Conservation (phyloP, 1,140 invertebrate genomes). For the Pseudobourletiella spinata region DNA sequence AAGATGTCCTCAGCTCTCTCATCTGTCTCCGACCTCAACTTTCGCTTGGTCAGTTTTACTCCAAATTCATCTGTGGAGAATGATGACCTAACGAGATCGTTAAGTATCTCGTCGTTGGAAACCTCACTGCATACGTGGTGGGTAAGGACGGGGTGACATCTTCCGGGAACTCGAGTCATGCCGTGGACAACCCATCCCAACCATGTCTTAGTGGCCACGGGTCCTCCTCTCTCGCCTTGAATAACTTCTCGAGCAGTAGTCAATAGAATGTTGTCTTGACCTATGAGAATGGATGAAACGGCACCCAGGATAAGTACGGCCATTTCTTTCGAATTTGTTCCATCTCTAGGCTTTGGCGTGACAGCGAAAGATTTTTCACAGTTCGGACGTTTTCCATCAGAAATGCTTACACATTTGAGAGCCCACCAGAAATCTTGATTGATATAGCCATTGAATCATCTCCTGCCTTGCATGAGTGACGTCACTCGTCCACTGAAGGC, state of each 20-base stretch:
- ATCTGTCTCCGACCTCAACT: slow-evolving; percentile 1
- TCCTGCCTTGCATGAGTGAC: too few relatives aligned
- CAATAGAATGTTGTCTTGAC: not conserved
- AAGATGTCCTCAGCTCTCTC: slow-evolving; percentile 10
- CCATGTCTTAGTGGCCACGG: too few relatives aligned
- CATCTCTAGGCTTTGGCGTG: not conserved
- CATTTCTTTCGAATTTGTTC: not conserved
- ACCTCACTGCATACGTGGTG: too few relatives aligned
- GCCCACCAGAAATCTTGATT: not conserved
- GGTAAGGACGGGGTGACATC: too few relatives aligned
- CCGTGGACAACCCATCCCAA: too few relatives aligned
- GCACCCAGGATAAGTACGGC: not conserved
- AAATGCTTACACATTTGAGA: too few relatives aligned
- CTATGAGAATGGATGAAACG: not conserved
- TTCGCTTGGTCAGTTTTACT: not conserved
- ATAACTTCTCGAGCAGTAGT: too few relatives aligned
- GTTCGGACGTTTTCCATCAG: slow-evolving; percentile 14
- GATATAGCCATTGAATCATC: not conserved
- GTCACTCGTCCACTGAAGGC: not conserved
- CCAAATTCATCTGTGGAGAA: slow-evolving; percentile 21
- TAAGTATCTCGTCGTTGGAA: not conserved
- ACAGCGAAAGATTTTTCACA: slow-evolving; percentile 1
- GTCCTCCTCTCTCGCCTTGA: too few relatives aligned
- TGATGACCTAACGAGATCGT: slow-evolving; percentile 8
- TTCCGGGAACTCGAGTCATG: too few relatives aligned